phyloP scores from a whole-genome alignment of 1,140 invertebrate species.

The Triops longicaudatus region DNA sequence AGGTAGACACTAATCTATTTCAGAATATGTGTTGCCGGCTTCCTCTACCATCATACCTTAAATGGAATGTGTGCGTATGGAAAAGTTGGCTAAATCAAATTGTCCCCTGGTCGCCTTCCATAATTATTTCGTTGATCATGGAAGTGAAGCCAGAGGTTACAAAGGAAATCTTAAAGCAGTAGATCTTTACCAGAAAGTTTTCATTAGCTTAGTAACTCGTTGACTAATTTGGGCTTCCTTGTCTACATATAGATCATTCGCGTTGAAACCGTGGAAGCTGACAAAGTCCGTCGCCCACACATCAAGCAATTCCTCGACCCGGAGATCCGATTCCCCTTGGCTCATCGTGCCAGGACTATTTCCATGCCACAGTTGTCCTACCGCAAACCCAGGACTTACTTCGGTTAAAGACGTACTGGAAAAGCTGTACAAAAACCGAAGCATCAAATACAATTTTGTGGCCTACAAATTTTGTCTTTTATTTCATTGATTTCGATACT shows the following conservation, averaged over 20 bases:
- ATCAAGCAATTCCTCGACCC: conserved; percentile 98
- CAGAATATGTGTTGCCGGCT: background rate
- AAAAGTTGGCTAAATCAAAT: conserved; percentile 26
- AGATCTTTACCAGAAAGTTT: too few relatives aligned
- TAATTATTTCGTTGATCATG: conserved; percentile 13
- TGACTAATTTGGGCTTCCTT: background rate
- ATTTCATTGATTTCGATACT: background rate
- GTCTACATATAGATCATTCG: conserved; percentile 76
- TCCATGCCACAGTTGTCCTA: conserved; percentile 72
- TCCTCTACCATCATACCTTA: conserved; percentile 18
- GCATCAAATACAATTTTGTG: conserved; percentile 22
- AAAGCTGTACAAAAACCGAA: conserved; percentile 10
- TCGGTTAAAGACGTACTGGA: conserved; percentile 40
- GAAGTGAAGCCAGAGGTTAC: conserved; percentile 32
- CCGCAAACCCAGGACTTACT: conserved; percentile 86
- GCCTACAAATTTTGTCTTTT: conserved; percentile 19
- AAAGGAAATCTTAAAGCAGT: background rate
- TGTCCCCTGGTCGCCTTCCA: conserved; percentile 31
- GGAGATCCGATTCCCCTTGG: conserved; percentile 90
- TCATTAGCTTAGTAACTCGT: too few relatives aligned
- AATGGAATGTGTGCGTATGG: background rate
- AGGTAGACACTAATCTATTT: conserved; percentile 43
- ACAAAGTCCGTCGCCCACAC: conserved; percentile 80
- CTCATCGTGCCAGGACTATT: conserved; percentile 81
- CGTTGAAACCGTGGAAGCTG: conserved; percentile 80